Percentiles rank a stretch among this genome's conserved stretches.
These are phyloP conservation scores for Eolophus roseicapilla DNA, from an alignment of 2,113 vertebrate species.

Conservation along the genomic window DNA sequence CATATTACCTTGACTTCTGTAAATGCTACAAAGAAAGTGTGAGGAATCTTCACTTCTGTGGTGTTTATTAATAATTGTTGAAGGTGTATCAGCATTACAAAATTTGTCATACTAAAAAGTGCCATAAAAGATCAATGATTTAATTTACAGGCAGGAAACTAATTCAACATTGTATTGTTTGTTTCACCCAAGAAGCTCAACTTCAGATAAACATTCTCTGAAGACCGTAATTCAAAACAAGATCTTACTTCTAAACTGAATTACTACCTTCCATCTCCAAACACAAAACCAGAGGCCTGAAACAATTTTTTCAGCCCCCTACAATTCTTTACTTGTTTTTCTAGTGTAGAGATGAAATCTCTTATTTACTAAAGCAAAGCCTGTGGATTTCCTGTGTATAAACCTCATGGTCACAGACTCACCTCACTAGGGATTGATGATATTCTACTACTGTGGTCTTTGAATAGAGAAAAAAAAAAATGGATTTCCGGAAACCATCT, in stretches of 20 bases:
- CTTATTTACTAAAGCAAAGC: background rate
- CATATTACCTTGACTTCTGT: background rate
- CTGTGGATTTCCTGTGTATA: background rate
- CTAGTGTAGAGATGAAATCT: background rate
- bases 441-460: background rate
- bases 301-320: background rate
- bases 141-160: background rate
- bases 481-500: slow-evolving; percentile 37
- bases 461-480: background rate
- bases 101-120: background rate
- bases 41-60: background rate
- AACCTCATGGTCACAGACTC: background rate
- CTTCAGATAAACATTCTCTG: background rate
- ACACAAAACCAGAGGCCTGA: background rate
- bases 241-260: background rate
- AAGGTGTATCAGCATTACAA: background rate
- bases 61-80: background rate
- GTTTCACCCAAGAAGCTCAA: background rate
- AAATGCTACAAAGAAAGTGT: background rate
- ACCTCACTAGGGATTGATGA: background rate
- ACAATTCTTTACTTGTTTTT: background rate
- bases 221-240: background rate
- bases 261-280: background rate
- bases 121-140: background rate
- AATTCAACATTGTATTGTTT: background rate